A percentile compares a stretch with the other conserved stretches of the same genome.
Evolutionary conservation across 2,888 invertebrate species (phyloP).

Genomic region (Proisotoma minuta): DNA sequence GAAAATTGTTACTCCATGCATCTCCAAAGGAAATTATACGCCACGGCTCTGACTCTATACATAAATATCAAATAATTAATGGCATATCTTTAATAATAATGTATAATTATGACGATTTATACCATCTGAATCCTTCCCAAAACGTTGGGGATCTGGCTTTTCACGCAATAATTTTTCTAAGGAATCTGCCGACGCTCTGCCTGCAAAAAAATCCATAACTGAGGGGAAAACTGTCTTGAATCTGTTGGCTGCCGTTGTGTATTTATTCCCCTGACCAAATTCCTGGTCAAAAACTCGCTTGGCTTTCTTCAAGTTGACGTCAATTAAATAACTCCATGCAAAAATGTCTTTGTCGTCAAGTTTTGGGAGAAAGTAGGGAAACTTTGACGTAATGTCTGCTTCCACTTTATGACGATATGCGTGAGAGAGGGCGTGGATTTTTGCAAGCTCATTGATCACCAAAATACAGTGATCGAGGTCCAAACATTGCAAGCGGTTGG

Average conservation of each 20-base stretch:
- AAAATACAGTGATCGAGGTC: background rate
- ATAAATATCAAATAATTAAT: no score
- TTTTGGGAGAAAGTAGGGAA: background rate
- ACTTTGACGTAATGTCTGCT: background rate
- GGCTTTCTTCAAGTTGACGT: background rate
- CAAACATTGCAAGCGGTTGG: background rate
- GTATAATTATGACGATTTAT: no score
- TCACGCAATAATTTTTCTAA: background rate
- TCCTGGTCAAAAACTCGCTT: background rate
- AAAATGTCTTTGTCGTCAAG: background rate
- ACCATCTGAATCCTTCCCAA: background rate
- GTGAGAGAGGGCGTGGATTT: slow-evolving; percentile 1
- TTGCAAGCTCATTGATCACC: background rate
- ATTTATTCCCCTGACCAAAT: background rate
- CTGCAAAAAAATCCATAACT: background rate
- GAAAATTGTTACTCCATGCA: slow-evolving; percentile 26
- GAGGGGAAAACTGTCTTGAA: background rate
- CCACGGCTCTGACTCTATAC: slow-evolving; percentile 23
- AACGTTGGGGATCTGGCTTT: background rate
- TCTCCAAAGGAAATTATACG: slow-evolving; percentile 20
- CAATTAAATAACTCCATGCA: background rate
- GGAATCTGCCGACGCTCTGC: background rate
- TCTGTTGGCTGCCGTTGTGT: background rate
- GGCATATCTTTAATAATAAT: no score
- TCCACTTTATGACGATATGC: background rate